A percentile compares a stretch with the other conserved stretches of the same genome.
These are phyloP conservation scores for Setipinna tenuifilis DNA, from an alignment of 2,797 vertebrate genomes.

Conservation along the genomic window DNA sequence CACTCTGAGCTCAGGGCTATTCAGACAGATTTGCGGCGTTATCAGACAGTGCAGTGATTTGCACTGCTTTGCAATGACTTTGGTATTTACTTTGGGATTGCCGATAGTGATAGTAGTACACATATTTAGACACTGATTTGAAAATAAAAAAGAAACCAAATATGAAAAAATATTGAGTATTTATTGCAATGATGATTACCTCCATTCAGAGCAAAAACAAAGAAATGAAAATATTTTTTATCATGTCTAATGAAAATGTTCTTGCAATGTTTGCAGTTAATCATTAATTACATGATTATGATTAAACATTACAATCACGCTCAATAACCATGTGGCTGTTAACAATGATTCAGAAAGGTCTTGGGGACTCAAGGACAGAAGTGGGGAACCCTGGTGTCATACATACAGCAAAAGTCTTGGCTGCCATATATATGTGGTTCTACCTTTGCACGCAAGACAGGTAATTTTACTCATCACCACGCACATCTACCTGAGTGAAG, in stretches of 20 bases:
- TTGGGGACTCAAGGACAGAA: conserved; percentile 42
- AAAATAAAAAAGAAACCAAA: background rate
- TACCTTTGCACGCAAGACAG: too few relatives aligned
- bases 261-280: conserved; percentile 61
- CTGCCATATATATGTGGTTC: too few relatives aligned
- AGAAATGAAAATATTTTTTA: background rate
- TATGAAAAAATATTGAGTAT: background rate
- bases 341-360: conserved; percentile 45
- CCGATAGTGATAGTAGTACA: background rate
- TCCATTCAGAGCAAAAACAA: background rate
- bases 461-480: too few relatives aligned
- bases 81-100: background rate
- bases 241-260: background rate
- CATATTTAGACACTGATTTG: background rate
- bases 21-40: background rate
- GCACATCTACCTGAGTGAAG: too few relatives aligned
- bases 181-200: background rate
- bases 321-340: conserved; percentile 48
- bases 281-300: too few relatives aligned
- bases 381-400: background rate
- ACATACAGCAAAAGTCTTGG: too few relatives aligned
- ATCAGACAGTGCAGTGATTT: background rate
- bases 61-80: background rate
- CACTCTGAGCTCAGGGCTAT: background rate
- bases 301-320: too few relatives aligned